Percentiles rank a stretch among this genome's conserved stretches.
phyloP scores from a whole-genome alignment of 2,888 invertebrate species.

The Monopis laevigella region DNA sequence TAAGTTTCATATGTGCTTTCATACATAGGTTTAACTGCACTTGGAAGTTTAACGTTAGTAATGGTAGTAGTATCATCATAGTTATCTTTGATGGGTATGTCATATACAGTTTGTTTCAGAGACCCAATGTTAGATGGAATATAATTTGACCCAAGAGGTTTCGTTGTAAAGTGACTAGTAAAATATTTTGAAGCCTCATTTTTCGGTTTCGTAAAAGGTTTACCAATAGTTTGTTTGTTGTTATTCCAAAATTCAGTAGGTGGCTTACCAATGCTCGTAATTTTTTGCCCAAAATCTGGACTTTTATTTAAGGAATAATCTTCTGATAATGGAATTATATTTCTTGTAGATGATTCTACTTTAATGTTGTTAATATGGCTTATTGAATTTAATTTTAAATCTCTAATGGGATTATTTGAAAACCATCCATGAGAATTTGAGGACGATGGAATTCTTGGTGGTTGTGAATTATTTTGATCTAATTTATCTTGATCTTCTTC shows the following conservation, averaged over 20 bases:
- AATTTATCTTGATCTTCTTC: conserved; percentile 30
- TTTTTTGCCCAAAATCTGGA: conserved; percentile 50
- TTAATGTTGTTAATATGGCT: conserved; percentile 43
- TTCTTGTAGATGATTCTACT: conserved; percentile 47
- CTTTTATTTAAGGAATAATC: conserved; percentile 35
- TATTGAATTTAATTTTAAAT: conserved; percentile 25
- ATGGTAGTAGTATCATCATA: conserved; percentile 42
- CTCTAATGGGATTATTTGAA: conserved; percentile 40
- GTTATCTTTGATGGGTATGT: conserved; percentile 55
- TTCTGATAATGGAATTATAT: conserved; percentile 46
- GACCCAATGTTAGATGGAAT: conserved; percentile 41
- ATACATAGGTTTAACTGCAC: conserved; percentile 39
- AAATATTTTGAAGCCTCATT: conserved; percentile 10
- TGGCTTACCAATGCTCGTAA: conserved; percentile 46
- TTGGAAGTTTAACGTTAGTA: conserved; percentile 22
- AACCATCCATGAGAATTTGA: conserved; percentile 61
- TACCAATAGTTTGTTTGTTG: conserved; percentile 31
- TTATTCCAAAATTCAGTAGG: conserved; percentile 43
- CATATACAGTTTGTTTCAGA: conserved; percentile 48
- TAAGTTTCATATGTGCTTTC: conserved; percentile 56
- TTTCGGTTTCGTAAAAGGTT: conserved; percentile 41
- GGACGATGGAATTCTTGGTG: conserved; percentile 47
- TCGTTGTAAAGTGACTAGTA: conserved; percentile 25
- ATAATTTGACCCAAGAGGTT: conserved; percentile 38
- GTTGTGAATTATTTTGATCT: too few relatives aligned